Base-by-base conservation (phyloP, 1,140 invertebrate species). In the Stegodyphus dumicola region DNA sequence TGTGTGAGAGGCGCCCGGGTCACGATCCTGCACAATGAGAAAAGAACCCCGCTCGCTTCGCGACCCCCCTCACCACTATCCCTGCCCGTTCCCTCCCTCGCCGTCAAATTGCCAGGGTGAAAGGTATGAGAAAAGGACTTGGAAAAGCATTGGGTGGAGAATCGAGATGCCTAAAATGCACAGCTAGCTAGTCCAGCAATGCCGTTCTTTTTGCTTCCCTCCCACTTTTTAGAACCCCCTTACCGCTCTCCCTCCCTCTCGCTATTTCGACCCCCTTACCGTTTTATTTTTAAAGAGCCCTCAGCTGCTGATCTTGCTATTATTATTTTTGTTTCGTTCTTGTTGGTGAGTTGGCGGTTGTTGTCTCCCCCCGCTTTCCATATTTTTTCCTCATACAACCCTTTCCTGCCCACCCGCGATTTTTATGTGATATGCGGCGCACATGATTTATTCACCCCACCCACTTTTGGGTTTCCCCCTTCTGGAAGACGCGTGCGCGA, bases 101-200 rank as follows among this genome's bases (percentile, higher is more conserved):
- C 65, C 78, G 70, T 66, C 79, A 74, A 74, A 73, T 73, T 73
- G 69, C 80, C 69, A 75, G 49, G 69, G 80, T 73, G 75, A 77
- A 66, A 83, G 80, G 80, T 83, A 83, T 74, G 80, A 66, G 71
- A 66, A 70, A 52, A 74, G 52, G 7, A 70, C 9, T n/a, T 54
- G 48, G n/a, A 75, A 66, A 75, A 83, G 65, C 56, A 15, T 60
- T 11, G 56, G 56, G 56, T 15, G 56, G 48, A 73, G 69, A 81
- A 33, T 73, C 51, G 53, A 49, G 78, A 81, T 81, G 54, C 49
- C 18, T 71, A 48, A 60, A 71, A 52, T 64, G 54, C 65, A 67
- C 51, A 73, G 78, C 69, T 81, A 71, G n/a, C 15, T 33, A 33
- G 33, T 33, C 33, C 33, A 33, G 33, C n/a, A 71, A 81, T 53